Evolutionary conservation across 2,113 vertebrate genomes (phyloP).

Genomic region (Lepisosteus oculatus): DNA sequence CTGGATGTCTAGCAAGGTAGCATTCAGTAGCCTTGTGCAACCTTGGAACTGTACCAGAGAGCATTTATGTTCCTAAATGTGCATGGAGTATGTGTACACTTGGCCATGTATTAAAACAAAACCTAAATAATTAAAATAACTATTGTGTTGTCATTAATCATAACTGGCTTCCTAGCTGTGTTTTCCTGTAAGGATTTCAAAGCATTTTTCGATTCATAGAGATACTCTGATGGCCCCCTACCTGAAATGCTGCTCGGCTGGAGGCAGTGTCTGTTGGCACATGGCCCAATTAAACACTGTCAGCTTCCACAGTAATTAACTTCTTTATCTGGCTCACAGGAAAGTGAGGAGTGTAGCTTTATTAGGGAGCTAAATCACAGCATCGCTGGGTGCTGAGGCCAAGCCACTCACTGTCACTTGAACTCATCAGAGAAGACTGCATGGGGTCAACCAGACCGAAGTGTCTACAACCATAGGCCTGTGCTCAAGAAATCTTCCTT

Average conservation of each 20-base stretch:
- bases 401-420: not conserved
- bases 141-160: too few relatives aligned
- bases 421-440: not conserved
- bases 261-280: slow-evolving; percentile 19
- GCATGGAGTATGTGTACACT: too few relatives aligned
- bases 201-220: not conserved
- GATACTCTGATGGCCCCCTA: not conserved
- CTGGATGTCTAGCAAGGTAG: too few relatives aligned
- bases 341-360: slow-evolving; percentile 5
- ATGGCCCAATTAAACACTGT: slow-evolving; percentile 25
- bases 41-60: too few relatives aligned
- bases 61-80: too few relatives aligned
- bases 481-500: not conserved
- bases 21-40: too few relatives aligned
- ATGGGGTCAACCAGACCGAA: not conserved
- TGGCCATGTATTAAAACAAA: too few relatives aligned
- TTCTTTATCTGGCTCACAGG: slow-evolving; percentile 19
- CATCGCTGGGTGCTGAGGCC: not conserved
- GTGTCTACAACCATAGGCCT: not conserved
- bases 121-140: too few relatives aligned
- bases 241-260: slow-evolving; percentile 13
- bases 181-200: not conserved
- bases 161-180: too few relatives aligned
- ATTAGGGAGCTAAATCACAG: slow-evolving; percentile 4
- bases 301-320: slow-evolving; percentile 26